Base-by-base conservation (phyloP, 2,797 vertebrate genomes). In the Helostoma temminkii region DNA sequence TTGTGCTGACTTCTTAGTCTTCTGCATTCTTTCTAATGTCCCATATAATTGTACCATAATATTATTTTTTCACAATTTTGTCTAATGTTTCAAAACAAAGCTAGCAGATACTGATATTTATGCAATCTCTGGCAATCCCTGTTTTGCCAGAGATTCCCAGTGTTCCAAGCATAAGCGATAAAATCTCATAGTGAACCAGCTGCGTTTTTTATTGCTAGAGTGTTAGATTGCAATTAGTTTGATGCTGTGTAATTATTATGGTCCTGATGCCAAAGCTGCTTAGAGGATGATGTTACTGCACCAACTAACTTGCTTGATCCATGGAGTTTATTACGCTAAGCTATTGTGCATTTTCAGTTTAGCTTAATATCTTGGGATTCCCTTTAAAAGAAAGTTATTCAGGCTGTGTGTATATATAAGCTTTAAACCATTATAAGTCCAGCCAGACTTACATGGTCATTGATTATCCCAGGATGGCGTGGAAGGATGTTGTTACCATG, bases 401-500 rank as follows among this genome's bases (percentile, higher is more conserved):
- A 18, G 37, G 46, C 0, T 58, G 16, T 26, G n/a, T 42, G 8
- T n/a, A 41, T 36, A 5, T n/a, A 15, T 62, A 10, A 26, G 6
- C 46, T 61, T 61, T 49, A 28, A 36, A 69, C 18, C 28, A 57
- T 42, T 49, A 1, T 30, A 21, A 49, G n/a, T n/a, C n/a, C n/a
- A n/a, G 59, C 12, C 8, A 37, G 53, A 6, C 4, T 45, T 42
- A 53, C 9, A 11, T 52, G 1, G 39, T 49, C 25, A 68, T 70
- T 69, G 9, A 26, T 50, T 77, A 86, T 66, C 80, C 64, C 86
- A 99, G 98, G 77, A 89, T 98, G 80, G 85, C 88, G 0, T 99
- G 98, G 98, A 94, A 94, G 6, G 89, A 97, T 77, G 92, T 99
- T 55, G 91, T 99, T 89, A 85, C 93, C 30, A 93, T 96, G 42